A percentile compares a stretch with the other conserved stretches of the same genome.
These are phyloP conservation scores for Hypsibius dujardini DNA, from an alignment of 1,140 invertebrate species.

Conservation along the genomic window DNA sequence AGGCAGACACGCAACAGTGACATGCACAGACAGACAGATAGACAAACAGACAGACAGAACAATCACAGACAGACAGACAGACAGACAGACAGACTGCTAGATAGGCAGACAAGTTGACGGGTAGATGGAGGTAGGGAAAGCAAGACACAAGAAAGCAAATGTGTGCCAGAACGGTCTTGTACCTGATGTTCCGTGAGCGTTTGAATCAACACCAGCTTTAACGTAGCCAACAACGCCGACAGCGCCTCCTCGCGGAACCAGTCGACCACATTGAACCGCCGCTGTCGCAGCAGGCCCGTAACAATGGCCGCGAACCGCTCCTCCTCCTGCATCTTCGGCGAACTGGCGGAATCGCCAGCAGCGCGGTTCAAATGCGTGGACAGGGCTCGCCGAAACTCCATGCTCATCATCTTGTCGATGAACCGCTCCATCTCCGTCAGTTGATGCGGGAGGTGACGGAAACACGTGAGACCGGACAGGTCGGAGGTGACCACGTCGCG, in stretches of 20 bases:
- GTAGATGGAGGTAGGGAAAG: too few relatives aligned
- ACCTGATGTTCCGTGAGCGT: slow-evolving; percentile 11
- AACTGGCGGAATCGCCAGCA: slow-evolving; percentile 42
- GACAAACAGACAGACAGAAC: too few relatives aligned
- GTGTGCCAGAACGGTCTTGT: too few relatives aligned
- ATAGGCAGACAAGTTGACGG: too few relatives aligned
- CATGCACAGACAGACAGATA: too few relatives aligned
- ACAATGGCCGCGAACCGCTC: slow-evolving; percentile 71
- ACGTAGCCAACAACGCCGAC: slow-evolving; percentile 63
- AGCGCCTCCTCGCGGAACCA: slow-evolving; percentile 57
- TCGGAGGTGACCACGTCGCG: slow-evolving; percentile 80
- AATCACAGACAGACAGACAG: too few relatives aligned
- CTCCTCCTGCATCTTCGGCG: slow-evolving; percentile 29
- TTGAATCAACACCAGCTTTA: slow-evolving; percentile 53
- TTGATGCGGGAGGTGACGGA: slow-evolving; percentile 83
- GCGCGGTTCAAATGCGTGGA: slow-evolving; percentile 78
- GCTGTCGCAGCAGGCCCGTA: slow-evolving; percentile 64
- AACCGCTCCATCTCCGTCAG: slow-evolving; percentile 86
- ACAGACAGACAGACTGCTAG: too few relatives aligned
- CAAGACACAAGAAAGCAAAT: too few relatives aligned
- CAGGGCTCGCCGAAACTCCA: slow-evolving; percentile 80
- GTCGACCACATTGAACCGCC: slow-evolving; percentile 70
- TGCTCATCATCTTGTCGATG: slow-evolving; percentile 88
- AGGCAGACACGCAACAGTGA: too few relatives aligned
- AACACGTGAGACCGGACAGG: slow-evolving; percentile 72